Evolutionary conservation across 92 coral and sea anemone genomes (phyloP), one percentile per base, ranked within the genome.

Genomic region (Isaurus tuberculatus): DNA sequence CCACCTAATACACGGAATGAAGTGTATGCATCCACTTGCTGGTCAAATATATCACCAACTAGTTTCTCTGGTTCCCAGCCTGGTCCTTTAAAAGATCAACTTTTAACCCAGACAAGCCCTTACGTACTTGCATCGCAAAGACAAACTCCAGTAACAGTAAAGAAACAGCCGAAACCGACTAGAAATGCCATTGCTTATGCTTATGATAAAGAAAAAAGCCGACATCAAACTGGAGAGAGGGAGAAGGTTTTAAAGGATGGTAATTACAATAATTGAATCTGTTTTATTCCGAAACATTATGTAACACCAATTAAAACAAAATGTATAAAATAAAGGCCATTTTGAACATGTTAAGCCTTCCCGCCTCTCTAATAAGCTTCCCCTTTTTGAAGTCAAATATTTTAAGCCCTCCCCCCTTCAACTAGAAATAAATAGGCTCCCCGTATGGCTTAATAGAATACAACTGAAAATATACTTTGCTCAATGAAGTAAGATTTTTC

Each of bases 1-100:
- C 83, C 94, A 30, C 93, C 92, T n/a, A 87, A 80, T 49, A 72
- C 90, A 37, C 92, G 90, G 5, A 72, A 55, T 7, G 85, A 81
- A 49, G 86, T 72, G 5, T 77, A 90, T 32, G 31, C 86, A 74
- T 71, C 65, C 33, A 70, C 70, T 70, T 55, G 80, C 5, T 32
- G 26, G 25, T 65, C 82, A 16, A 34, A 36, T 34, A 14, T 37
- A 32, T 58, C 82, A 58, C 82, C 82, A 51, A 57, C 44, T 17
- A 57, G 55, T 20, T 60, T 27, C 37, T 23, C 64, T 25, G 51
- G 60, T 34, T 36, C 70, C 51, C 82, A 69, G 33, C 26, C 67
- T 23, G 70, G 17, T 20, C 63, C 17, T 6, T 49, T 19, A n/a
- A 44, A 40, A 48, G 65, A 30, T 2, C 40, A 31, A 5, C 15